phyloP scores from a whole-genome alignment of 1,140 invertebrate species.

The Aethina tumida region DNA sequence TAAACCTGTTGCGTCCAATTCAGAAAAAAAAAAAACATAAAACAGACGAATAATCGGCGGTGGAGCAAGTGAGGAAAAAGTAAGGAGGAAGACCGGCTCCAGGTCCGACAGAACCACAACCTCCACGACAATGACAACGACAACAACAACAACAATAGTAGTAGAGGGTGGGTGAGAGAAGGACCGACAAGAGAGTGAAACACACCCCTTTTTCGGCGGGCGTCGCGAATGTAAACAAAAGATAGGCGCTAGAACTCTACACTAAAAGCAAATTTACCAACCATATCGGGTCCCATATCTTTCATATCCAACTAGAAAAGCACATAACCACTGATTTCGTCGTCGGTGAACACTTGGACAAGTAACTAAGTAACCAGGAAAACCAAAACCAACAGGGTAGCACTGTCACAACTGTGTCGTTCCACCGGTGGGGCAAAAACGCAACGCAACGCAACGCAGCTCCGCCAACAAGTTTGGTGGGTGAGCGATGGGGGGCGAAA shows the following conservation, averaged over 20 bases:
- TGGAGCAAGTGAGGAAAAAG: background rate
- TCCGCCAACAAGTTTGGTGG: background rate
- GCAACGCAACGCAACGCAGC: no score
- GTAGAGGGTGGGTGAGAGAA: no score
- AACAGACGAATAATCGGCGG: slow-evolving; percentile 4
- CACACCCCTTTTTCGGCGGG: slow-evolving; percentile 5
- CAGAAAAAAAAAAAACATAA: slow-evolving; percentile 5
- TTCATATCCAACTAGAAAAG: slow-evolving; percentile 47
- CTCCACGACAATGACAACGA: no score
- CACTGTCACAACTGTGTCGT: no score
- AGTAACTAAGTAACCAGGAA: no score
- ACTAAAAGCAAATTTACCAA: slow-evolving; percentile 39
- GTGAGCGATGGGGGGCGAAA: background rate
- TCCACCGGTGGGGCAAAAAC: no score
- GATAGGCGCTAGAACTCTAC: slow-evolving; percentile 31
- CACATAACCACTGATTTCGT: slow-evolving; percentile 4
- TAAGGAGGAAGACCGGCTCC: background rate
- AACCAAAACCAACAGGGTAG: no score
- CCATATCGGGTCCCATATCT: slow-evolving; percentile 66
- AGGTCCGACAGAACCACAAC: no score
- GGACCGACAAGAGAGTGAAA: no score
- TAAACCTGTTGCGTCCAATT: slow-evolving; percentile 26
- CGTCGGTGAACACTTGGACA: background rate
- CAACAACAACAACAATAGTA: no score
- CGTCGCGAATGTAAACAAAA: slow-evolving; percentile 41